Evolutionary conservation across 2,113 vertebrate genomes (phyloP).

Genomic region (Calidris pugnax): DNA sequence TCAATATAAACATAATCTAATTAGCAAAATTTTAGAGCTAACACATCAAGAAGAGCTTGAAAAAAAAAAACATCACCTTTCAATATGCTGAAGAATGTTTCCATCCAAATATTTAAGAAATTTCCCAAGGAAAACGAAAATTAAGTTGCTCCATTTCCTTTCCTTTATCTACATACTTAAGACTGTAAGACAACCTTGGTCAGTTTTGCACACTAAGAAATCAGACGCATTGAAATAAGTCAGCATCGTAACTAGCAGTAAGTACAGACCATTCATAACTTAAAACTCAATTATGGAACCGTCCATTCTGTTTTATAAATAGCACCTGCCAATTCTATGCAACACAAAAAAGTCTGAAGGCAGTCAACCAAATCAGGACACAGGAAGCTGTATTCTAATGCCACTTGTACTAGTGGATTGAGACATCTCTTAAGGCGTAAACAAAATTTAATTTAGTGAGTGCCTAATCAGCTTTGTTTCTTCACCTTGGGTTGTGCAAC

Average conservation of each 20-base stretch:
- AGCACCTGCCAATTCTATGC: background rate
- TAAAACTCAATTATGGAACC: background rate
- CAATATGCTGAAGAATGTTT: background rate
- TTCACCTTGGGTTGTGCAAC: slow-evolving; percentile 33
- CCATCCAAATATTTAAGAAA: background rate
- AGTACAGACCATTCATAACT: background rate
- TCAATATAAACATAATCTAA: background rate
- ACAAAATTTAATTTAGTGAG: slow-evolving; percentile 56
- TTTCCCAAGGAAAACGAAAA: background rate
- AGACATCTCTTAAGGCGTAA: slow-evolving; percentile 5
- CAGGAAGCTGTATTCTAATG: background rate
- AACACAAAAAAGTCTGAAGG: background rate
- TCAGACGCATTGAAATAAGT: background rate
- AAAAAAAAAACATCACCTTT: background rate
- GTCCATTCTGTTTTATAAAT: background rate
- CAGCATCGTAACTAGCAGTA: background rate
- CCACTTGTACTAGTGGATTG: background rate
- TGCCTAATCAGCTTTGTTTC: slow-evolving; percentile 59
- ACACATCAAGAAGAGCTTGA: background rate
- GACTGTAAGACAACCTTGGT: background rate
- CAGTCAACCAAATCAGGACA: background rate
- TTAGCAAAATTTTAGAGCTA: background rate
- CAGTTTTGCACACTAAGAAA: background rate
- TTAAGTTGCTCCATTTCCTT: background rate
- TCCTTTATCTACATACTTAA: background rate